Evolutionary conservation across 2,888 invertebrate species (phyloP).

Genomic region (Limnephilus lunatus): DNA sequence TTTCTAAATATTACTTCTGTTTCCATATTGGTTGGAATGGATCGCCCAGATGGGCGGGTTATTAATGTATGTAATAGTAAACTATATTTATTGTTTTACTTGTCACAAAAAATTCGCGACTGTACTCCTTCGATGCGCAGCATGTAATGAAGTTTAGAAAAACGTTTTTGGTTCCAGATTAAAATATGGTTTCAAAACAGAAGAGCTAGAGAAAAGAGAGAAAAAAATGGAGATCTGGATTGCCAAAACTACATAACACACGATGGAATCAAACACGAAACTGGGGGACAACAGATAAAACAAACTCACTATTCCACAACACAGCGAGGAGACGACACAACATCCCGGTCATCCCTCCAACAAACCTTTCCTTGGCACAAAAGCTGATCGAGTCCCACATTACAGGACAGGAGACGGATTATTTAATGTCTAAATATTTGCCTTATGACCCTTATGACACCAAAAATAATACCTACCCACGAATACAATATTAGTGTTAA

Average conservation of each 20-base stretch:
- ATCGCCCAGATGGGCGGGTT: too few species aligned
- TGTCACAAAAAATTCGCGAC: too few species aligned
- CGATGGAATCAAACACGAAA: background rate
- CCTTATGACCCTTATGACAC: too few species aligned
- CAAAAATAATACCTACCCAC: too few species aligned
- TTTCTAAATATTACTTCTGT: too few species aligned
- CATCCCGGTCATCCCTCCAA: background rate
- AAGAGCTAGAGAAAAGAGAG: constrained; percentile 85
- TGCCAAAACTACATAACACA: background rate
- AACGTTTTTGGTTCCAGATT: constrained; percentile 59
- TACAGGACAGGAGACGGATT: background rate
- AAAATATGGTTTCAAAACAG: constrained; percentile 91
- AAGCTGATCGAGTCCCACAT: background rate
- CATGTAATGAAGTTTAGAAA: too few species aligned
- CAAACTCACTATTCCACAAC: background rate
- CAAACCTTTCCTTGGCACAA: background rate
- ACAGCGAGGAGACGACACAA: background rate
- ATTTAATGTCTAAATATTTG: too few species aligned
- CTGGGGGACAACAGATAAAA: background rate
- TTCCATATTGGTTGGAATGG: too few species aligned
- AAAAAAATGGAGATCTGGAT: constrained; percentile 71
- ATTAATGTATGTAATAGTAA: too few species aligned
- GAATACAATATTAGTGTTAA: too few species aligned
- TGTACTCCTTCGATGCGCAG: too few species aligned
- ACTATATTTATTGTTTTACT: too few species aligned